Base-by-base conservation (phyloP, 2,113 vertebrate species). In the Brienomyrus brachyistius region DNA sequence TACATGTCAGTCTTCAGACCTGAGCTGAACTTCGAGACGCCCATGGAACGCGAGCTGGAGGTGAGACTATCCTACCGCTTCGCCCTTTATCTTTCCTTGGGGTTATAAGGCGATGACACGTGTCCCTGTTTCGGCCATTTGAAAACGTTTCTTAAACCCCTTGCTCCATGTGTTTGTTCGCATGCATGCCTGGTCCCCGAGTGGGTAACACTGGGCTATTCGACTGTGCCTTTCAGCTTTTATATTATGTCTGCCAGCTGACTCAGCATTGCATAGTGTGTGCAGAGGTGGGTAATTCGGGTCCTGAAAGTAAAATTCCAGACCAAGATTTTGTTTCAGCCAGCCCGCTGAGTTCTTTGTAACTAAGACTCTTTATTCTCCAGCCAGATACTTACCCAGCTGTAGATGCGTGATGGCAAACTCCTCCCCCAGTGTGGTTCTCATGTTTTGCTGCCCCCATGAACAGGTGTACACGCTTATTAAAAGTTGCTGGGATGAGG, bases 401-500 rank as follows among this genome's bases (percentile, higher is more conserved):
- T 40, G 40, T 40, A 40, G 40, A 40, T 40, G 40, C 40, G 40
- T 40, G 40, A 40, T 1, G 40, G 40, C 40, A 40, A 40, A 1
- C 40, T 40, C 40, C 40, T 40, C 40, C 40, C 40, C 40, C 40
- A 40, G 40, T 40, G 40, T 40, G 62, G 27, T 50, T 88, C 23
- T 56, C 35, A 47, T 54, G 21, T 86, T 80, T 23, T 85, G 56
- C 17, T 8, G 52, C 23, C 47, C 13, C 43, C 80, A 11, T 56
- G 6, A 50, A 13, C 89, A 96, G 98, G 93, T 99, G 2, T 97
- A 96, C 89, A 94, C 94, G 35, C 95, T 99, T 89, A 97, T 99
- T 91, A 97, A 97, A 91, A 98, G 40, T 94, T 98, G 97, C 93
- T 99, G 98, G 98, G 98, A 99, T n/a, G 98, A 99, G 95, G 98